Conservation (phyloP, 2,113 vertebrate species). For the Pollachius pollachius region DNA sequence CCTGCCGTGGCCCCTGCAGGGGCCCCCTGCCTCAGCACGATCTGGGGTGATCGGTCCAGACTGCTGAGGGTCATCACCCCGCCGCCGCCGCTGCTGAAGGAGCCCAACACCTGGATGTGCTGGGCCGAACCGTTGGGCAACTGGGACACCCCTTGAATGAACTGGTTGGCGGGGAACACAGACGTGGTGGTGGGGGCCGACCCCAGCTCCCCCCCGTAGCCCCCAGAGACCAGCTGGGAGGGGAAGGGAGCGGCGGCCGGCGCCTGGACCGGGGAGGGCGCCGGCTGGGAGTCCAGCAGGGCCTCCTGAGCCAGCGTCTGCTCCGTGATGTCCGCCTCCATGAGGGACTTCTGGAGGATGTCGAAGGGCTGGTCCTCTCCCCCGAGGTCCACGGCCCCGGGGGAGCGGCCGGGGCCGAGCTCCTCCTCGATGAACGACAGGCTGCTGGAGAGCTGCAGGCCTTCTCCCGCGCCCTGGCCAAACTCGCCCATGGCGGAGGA, state of each 20-base stretch:
- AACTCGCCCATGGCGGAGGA: conserved; percentile 85
- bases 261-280: conserved; percentile 62
- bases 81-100: conserved; percentile 84
- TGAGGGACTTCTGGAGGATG: conserved; percentile 97
- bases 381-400: conserved; percentile 82
- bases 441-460: conserved; percentile 90
- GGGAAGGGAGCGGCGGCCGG: conserved; percentile 54
- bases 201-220: conserved; percentile 65
- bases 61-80: conserved; percentile 95
- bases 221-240: conserved; percentile 74
- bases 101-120: conserved; percentile 92
- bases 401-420: conserved; percentile 81
- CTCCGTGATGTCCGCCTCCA: conserved; percentile 98
- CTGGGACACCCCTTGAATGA: conserved; percentile 88
- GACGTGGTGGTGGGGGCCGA: conserved; percentile 81
- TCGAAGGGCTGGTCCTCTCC: conserved; percentile 97
- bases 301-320: conserved; percentile 97
- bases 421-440: conserved; percentile 97
- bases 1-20: conserved; percentile 54
- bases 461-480: conserved; percentile 79
- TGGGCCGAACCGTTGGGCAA: conserved; percentile 90
- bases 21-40: conserved; percentile 85
- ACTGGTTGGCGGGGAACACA: conserved; percentile 84
- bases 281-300: conserved; percentile 88
- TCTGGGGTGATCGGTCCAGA: conserved; percentile 88